These are phyloP conservation scores for Pandemis heparana DNA, from an alignment of 2,888 invertebrate genomes.

Conservation along the genomic window DNA sequence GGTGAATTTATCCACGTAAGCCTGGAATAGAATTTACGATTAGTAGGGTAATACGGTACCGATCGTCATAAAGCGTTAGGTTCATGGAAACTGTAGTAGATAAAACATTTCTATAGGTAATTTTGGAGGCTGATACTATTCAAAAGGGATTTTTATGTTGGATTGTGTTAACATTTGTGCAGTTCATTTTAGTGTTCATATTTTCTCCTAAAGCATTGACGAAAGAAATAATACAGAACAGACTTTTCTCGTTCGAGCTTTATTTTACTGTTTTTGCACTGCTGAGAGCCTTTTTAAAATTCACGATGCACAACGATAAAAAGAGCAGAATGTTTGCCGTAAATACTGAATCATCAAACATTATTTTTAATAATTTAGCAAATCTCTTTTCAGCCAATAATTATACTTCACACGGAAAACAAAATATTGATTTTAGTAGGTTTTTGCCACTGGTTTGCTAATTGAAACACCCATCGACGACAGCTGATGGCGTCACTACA, in stretches of 20 bases:
- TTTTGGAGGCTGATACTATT: conserved; percentile 6
- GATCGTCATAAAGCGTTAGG: not conserved
- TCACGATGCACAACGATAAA: conserved; percentile 4
- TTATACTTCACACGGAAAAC: not conserved
- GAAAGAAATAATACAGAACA: not conserved
- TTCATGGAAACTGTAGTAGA: conserved; percentile 4
- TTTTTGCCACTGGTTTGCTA: not conserved
- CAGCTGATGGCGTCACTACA: not conserved
- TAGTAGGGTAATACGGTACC: conserved; percentile 14
- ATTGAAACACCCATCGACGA: not conserved
- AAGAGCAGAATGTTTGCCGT: not conserved
- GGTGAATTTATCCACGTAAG: conserved; percentile 93
- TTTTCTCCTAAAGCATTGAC: not conserved
- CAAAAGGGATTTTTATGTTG: not conserved
- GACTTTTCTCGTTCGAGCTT: not conserved
- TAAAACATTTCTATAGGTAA: not conserved
- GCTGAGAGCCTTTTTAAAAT: conserved; percentile 12
- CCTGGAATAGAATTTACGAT: conserved; percentile 72
- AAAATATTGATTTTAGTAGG: not conserved
- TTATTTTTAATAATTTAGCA: not conserved
- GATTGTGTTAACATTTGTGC: not conserved
- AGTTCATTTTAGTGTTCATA: not conserved
- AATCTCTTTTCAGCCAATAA: no score
- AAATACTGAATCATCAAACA: not conserved
- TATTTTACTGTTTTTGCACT: not conserved